Percentiles rank a stretch among this genome's conserved stretches.
Conservation (phyloP, 1,140 invertebrate genomes). For the Temnothorax longispinosus region DNA sequence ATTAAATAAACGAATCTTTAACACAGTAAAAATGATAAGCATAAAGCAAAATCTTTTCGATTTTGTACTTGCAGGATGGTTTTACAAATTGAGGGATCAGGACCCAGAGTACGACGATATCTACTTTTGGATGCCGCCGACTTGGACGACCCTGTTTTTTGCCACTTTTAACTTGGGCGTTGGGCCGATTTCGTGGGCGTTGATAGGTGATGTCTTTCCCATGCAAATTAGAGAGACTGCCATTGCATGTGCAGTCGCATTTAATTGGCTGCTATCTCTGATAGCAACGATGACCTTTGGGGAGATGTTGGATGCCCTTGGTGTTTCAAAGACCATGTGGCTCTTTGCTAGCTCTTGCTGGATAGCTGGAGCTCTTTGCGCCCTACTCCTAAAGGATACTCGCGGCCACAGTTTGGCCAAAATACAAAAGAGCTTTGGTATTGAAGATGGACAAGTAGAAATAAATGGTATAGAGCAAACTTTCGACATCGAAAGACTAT, state of each 20-base stretch:
- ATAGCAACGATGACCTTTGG: slow-evolving; percentile 87
- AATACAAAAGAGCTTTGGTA: slow-evolving; percentile 76
- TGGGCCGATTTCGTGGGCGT: slow-evolving; percentile 87
- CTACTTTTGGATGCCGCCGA: slow-evolving; percentile 86
- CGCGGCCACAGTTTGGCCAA: slow-evolving; percentile 87
- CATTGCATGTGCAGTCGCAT: slow-evolving; percentile 84
- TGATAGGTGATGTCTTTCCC: slow-evolving; percentile 88
- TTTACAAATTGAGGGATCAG: slow-evolving; percentile 67
- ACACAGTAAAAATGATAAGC: neutral
- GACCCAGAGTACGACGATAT: slow-evolving; percentile 77
- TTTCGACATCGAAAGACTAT: neutral
- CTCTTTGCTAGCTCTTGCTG: slow-evolving; percentile 91
- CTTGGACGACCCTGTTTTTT: slow-evolving; percentile 86
- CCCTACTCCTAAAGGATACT: slow-evolving; percentile 89
- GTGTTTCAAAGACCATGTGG: slow-evolving; percentile 90
- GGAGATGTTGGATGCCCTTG: slow-evolving; percentile 83
- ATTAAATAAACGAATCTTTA: neutral
- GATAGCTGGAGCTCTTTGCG: slow-evolving; percentile 88
- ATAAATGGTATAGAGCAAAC: neutral
- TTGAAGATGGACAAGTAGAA: slow-evolving; percentile 5
- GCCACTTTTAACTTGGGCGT: slow-evolving; percentile 85
- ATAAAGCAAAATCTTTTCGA: neutral
- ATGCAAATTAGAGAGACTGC: slow-evolving; percentile 84
- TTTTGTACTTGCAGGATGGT: slow-evolving; percentile 73
- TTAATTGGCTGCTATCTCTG: slow-evolving; percentile 87